Evolutionary conservation across 2,888 invertebrate genomes (phyloP).

Genomic region (Platerodrilus igneus): DNA sequence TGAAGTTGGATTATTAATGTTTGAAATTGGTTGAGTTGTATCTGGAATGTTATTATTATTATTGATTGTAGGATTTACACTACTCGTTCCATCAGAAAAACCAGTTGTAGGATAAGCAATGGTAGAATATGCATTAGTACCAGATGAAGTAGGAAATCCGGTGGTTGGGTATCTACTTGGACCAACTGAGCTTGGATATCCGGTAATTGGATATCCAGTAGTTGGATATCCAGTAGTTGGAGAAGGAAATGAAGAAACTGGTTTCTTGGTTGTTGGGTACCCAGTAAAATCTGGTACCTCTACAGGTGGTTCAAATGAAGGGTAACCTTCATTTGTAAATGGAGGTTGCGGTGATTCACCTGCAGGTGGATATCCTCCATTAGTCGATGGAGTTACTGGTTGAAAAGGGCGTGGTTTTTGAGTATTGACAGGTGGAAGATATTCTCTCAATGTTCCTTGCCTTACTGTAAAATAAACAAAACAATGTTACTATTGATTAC

Average conservation of each 20-base stretch:
- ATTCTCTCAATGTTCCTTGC: slow-evolving; percentile 53
- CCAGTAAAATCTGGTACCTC: slow-evolving; percentile 17
- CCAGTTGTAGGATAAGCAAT: slow-evolving; percentile 7
- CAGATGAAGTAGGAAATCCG: slow-evolving; percentile 10
- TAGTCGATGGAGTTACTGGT: slow-evolving; percentile 42
- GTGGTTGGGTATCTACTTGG: slow-evolving; percentile 21
- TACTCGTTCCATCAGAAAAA: slow-evolving; percentile 13
- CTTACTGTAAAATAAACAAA: slow-evolving; percentile 52
- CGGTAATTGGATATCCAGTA: slow-evolving; percentile 19
- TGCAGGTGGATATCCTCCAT: slow-evolving; percentile 35
- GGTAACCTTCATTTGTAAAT: slow-evolving; percentile 35
- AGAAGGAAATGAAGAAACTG: slow-evolving; percentile 15
- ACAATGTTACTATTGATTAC: slow-evolving; percentile 29
- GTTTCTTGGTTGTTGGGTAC: slow-evolving; percentile 22
- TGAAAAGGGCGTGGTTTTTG: slow-evolving; percentile 69
- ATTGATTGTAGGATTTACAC: slow-evolving; percentile 11
- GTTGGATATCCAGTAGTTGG: slow-evolving; percentile 18
- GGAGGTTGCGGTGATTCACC: slow-evolving; percentile 43
- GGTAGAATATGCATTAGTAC: slow-evolving; percentile 2
- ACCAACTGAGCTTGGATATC: slow-evolving; percentile 18
- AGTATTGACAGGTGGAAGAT: slow-evolving; percentile 57
- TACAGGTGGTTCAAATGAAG: slow-evolving; percentile 30
- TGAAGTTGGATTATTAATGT: slow-evolving; percentile 20
- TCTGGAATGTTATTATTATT: slow-evolving; percentile 7
- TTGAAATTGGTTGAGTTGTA: slow-evolving; percentile 18